Conservation (phyloP, 2,113 vertebrate species). For the Gobius niger region DNA sequence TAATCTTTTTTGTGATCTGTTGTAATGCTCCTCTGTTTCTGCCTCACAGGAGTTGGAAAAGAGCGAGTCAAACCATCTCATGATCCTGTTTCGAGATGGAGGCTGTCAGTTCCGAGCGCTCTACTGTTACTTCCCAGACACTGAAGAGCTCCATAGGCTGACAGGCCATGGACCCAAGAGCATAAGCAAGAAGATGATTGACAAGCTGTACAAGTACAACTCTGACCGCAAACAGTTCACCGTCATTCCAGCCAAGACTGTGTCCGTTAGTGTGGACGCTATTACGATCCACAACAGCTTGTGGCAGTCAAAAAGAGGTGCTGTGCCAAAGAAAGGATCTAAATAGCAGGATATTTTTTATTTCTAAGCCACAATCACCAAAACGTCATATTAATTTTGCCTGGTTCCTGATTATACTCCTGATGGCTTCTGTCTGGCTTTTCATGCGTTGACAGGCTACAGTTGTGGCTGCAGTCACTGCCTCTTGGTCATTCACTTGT, state of each 20-base stretch:
- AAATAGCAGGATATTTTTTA: conserved; percentile 59
- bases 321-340: conserved; percentile 85
- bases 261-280: conserved; percentile 96
- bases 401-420: conserved; percentile 45
- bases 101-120: conserved; percentile 95
- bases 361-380: conserved; percentile 1
- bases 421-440: conserved; percentile 37
- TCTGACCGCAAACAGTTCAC: conserved; percentile 97
- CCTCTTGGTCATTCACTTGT: conserved; percentile 14
- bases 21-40: not conserved
- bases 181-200: conserved; percentile 96
- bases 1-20: not conserved
- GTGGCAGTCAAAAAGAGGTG: conserved; percentile 89
- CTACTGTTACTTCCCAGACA: conserved; percentile 91
- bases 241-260: conserved; percentile 94
- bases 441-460: not conserved
- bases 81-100: conserved; percentile 93
- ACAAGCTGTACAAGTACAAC: conserved; percentile 97
- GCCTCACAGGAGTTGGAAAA: conserved; percentile 89
- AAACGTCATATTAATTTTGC: conserved; percentile 14
- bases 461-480: conserved; percentile 9
- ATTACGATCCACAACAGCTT: conserved; percentile 95
- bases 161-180: conserved; percentile 89
- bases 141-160: conserved; percentile 90
- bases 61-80: conserved; percentile 95